Base-by-base conservation (phyloP, 2,888 invertebrate species). In the Aricia artaxerxes region DNA sequence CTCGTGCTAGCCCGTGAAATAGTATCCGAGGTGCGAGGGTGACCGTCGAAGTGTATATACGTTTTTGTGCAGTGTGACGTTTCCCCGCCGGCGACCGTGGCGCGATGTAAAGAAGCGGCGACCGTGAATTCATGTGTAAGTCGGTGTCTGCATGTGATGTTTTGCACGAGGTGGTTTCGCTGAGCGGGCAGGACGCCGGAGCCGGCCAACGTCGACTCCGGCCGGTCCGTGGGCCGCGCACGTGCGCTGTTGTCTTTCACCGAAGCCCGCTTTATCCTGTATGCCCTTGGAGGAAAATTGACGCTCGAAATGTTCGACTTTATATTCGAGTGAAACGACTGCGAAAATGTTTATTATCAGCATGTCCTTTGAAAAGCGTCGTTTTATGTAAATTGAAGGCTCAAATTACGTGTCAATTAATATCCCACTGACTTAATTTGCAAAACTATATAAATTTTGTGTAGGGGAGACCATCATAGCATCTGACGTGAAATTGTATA, bases 31-130 rank as follows among this genome's bases (percentile, higher is more conserved):
- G 76, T n/a, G 64, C 80, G 79, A 78, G 81, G 81, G 86, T 83
- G 83, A 84, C 81, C 83, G 89, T 95, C 96, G 93, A 11, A 96
- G 96, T 90, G 91, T 94, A 90, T 95, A 94, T 87, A 92, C 92
- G 82, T 88, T 94, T 88, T 95, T 95, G 86, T 95, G 95, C 85
- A 94, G 95, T 91, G 96, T 95, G 87, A 94, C 94, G 87, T 88
- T 89, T 95, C 92, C 96, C 97, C 85, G 96, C 86, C 97, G 96
- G 87, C 97, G 95, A 85, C 97, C 97, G 90, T 92, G 93, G 94
- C 93, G 94, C 92, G 89, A 94, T 94, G 94, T 94, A 90, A 93
- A 89, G 90, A 89, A 92, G 89, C 90, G 89, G 90, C 90, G 88
- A 90, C 89, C 90, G 90, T 89, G 89, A 92, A 91, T 91, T 87